Percentiles rank a stretch among this genome's conserved stretches.
Conservation (phyloP, 2,797 vertebrate genomes). For the Dicrostonyx torquatus region DNA sequence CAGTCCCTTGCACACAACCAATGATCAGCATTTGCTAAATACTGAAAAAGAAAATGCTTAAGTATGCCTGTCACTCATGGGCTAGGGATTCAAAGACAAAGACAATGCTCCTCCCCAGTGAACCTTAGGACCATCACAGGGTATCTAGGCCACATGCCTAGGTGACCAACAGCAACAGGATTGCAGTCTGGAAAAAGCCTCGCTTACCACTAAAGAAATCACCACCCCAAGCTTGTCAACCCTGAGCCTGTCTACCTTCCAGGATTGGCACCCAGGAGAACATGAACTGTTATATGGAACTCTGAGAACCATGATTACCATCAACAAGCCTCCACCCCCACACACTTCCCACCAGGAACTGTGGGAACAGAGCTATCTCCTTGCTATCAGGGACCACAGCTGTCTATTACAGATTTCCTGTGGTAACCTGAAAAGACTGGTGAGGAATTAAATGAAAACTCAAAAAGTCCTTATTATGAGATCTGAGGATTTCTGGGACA, state of each 20-base stretch:
- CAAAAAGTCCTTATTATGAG: not conserved
- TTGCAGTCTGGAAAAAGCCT: not conserved
- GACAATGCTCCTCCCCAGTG: not conserved
- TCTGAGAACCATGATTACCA: not conserved
- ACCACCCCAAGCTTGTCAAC: not conserved
- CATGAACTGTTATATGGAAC: not conserved
- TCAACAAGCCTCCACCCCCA: not conserved
- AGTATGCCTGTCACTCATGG: not conserved
- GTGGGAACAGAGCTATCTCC: not conserved
- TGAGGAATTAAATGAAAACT: not conserved
- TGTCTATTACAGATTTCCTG: not conserved
- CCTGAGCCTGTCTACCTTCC: not conserved
- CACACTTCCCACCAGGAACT: not conserved
- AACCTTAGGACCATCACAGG: not conserved
- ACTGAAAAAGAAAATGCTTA: not conserved
- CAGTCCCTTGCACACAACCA: not conserved
- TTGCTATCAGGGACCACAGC: not conserved
- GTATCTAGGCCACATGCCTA: not conserved
- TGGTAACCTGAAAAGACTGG: not conserved
- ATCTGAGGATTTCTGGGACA: not conserved
- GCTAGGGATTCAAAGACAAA: not conserved
- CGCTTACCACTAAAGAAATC: not conserved
- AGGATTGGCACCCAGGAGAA: not conserved
- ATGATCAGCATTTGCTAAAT: not conserved
- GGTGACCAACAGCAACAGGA: accelerated